These are phyloP conservation scores for Synanthedon vespiformis DNA, from an alignment of 2,888 invertebrate genomes.

Conservation along the genomic window DNA sequence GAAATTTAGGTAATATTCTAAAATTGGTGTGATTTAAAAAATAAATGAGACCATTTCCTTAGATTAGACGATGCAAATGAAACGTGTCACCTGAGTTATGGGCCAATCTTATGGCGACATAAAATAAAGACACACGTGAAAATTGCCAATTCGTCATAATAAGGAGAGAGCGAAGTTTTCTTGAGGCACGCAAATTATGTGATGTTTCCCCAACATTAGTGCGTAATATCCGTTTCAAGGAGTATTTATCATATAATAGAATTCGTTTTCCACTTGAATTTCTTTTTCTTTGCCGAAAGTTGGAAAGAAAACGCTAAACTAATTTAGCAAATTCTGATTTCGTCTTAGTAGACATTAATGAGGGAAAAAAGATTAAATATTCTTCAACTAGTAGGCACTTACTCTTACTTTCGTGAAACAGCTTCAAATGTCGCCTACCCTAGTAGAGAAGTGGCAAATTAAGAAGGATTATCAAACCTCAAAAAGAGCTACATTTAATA, in stretches of 20 bases:
- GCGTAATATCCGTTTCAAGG: slow-evolving; percentile 6
- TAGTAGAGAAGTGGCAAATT: too few relatives aligned
- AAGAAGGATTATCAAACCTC: too few relatives aligned
- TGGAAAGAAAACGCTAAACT: too few relatives aligned
- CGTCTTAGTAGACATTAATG: too few relatives aligned
- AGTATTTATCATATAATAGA: background rate
- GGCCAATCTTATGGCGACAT: slow-evolving; percentile 57
- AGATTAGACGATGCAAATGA: slow-evolving; percentile 52
- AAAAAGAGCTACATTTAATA: too few relatives aligned
- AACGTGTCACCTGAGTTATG: slow-evolving; percentile 52
- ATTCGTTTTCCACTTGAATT: background rate
- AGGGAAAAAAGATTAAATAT: too few relatives aligned
- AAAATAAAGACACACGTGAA: slow-evolving; percentile 59
- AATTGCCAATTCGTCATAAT: slow-evolving; percentile 67
- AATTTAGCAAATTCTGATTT: too few relatives aligned
- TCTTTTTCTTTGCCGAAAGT: too few relatives aligned
- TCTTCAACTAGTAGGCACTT: too few relatives aligned
- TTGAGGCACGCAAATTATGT: slow-evolving; percentile 18
- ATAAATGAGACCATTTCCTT: slow-evolving; percentile 40
- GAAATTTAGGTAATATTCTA: slow-evolving; percentile 10
- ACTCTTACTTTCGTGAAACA: too few relatives aligned
- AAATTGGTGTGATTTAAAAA: slow-evolving; percentile 21
- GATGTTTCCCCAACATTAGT: slow-evolving; percentile 30
- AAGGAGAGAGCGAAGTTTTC: slow-evolving; percentile 29
- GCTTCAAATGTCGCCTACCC: too few relatives aligned